Conservation (phyloP, 2,113 vertebrate species). For the Penelope pileata region DNA sequence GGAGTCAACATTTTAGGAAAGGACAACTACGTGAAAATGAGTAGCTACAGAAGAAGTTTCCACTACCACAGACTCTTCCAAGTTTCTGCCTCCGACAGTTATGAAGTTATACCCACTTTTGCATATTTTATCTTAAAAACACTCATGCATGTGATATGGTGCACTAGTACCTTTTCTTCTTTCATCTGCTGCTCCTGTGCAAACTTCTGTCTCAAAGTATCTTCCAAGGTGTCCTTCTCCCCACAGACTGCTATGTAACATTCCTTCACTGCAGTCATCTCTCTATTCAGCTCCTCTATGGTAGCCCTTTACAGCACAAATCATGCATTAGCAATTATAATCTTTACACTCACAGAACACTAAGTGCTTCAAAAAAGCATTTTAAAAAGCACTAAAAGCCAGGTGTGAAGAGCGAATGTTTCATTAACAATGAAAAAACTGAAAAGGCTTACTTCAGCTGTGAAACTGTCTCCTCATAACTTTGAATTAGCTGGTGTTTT, state of each 20-base stretch:
- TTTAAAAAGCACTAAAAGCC: neutral
- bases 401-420: neutral
- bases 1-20: neutral
- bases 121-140: neutral
- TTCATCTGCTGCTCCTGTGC: slow-evolving; percentile 73
- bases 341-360: neutral
- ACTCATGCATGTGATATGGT: neutral
- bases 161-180: slow-evolving; percentile 80
- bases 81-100: neutral
- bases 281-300: slow-evolving; percentile 83
- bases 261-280: slow-evolving; percentile 87
- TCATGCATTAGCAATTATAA: neutral
- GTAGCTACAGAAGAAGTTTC: neutral
- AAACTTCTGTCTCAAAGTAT: slow-evolving; percentile 66
- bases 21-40: neutral
- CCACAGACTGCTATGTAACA: slow-evolving; percentile 91
- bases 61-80: neutral
- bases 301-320: slow-evolving; percentile 75
- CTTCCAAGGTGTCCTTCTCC: slow-evolving; percentile 88
- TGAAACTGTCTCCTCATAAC: slow-evolving; percentile 79
- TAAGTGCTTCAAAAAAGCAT: neutral
- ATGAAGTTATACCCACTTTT: neutral
- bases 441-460: slow-evolving; percentile 81
- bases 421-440: neutral
- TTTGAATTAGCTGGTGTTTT: slow-evolving; percentile 77